These are phyloP conservation scores for Homarus americanus DNA, from an alignment of 1,140 invertebrate species.

Conservation along the genomic window DNA sequence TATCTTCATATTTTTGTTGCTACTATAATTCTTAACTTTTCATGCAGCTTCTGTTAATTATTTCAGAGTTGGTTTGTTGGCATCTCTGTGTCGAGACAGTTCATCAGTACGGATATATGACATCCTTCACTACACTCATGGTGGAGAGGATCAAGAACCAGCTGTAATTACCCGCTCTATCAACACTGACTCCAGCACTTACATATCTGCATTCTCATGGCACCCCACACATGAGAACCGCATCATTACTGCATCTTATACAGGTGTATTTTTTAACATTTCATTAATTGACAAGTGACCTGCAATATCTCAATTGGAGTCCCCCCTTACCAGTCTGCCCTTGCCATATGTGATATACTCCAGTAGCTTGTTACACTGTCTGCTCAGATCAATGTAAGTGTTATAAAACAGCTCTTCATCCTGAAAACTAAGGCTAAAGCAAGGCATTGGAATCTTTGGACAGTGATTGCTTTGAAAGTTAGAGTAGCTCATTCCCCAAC, in stretches of 20 bases:
- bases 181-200: slow-evolving; percentile 75
- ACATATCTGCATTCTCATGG: slow-evolving; percentile 88
- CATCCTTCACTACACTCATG: slow-evolving; percentile 86
- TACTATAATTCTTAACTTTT: no score
- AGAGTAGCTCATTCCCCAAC: no score
- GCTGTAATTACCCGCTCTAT: slow-evolving; percentile 86
- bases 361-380: neutral
- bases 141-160: slow-evolving; percentile 86
- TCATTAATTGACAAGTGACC: no score
- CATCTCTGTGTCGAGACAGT: slow-evolving; percentile 86
- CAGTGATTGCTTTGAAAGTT: no score
- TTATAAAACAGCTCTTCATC: no score
- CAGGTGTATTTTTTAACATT: slow-evolving; percentile 78
- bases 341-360: neutral
- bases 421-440: no score
- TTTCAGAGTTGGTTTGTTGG: slow-evolving; percentile 86
- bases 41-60: neutral
- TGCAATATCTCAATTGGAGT: no score
- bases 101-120: slow-evolving; percentile 86
- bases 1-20: no score
- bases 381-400: no score
- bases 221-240: slow-evolving; percentile 88
- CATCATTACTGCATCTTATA: slow-evolving; percentile 84
- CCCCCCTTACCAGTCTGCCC: neutral
- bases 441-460: no score